A percentile compares a stretch with the other conserved stretches of the same genome.
Conservation (phyloP, 2,888 invertebrate genomes). For the Lingula anatina region DNA sequence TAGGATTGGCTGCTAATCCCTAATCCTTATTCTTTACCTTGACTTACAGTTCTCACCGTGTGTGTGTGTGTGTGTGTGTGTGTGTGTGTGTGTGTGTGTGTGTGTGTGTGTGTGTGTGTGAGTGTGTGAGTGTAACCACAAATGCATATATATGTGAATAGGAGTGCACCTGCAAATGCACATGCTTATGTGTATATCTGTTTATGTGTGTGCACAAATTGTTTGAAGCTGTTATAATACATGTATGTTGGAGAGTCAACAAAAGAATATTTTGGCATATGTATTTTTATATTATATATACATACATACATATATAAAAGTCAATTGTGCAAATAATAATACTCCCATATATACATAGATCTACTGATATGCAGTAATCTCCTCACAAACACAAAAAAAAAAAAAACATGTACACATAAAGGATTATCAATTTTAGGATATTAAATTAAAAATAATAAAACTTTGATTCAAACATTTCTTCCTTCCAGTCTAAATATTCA, state of each 20-base stretch:
- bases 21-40: background rate
- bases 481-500: too few relatives aligned
- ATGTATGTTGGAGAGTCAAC: background rate
- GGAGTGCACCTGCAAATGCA: background rate
- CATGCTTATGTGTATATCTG: conserved; percentile 1
- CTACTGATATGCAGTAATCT: too few relatives aligned
- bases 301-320: background rate
- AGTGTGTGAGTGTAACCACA: background rate
- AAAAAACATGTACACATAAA: too few relatives aligned
- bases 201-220: conserved; percentile 1
- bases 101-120: too few relatives aligned
- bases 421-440: too few relatives aligned
- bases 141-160: background rate
- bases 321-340: background rate
- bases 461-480: too few relatives aligned
- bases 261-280: background rate
- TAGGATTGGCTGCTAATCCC: background rate
- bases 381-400: too few relatives aligned
- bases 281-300: background rate
- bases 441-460: too few relatives aligned
- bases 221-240: background rate
- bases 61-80: background rate
- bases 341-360: too few relatives aligned
- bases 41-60: background rate
- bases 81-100: background rate